A percentile compares a stretch with the other conserved stretches of the same genome.
Conservation (phyloP, 1,140 invertebrate species). For the Pseudomyrmex pallidus region DNA sequence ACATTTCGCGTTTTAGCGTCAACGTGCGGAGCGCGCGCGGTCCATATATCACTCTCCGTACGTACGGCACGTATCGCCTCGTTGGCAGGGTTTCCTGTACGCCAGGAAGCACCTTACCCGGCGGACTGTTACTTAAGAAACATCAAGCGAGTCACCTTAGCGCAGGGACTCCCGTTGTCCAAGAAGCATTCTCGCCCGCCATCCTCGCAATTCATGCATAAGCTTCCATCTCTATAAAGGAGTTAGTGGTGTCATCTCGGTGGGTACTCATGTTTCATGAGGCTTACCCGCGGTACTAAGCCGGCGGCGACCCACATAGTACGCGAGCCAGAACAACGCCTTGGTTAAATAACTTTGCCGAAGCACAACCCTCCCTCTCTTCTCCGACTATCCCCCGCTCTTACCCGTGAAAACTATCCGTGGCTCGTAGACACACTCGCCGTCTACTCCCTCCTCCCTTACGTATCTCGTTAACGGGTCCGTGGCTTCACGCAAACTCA, state of each 20-base stretch:
- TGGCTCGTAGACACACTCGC: neutral
- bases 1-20: constrained; percentile 61
- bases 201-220: constrained; percentile 80
- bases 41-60: constrained; percentile 51
- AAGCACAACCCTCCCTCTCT: constrained; percentile 57
- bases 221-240: constrained; percentile 82
- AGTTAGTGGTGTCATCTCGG: constrained; percentile 77
- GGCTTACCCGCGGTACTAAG: constrained; percentile 77
- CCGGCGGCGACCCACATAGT: constrained; percentile 78
- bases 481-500: constrained; percentile 52
- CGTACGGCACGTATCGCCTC: constrained; percentile 13
- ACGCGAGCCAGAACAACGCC: constrained; percentile 72
- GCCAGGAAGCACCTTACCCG: constrained; percentile 34
- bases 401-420: constrained; percentile 9
- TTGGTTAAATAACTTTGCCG: constrained; percentile 66
- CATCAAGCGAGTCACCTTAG: constrained; percentile 39
- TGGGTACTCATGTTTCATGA: constrained; percentile 80
- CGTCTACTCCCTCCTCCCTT: neutral
- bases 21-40: neutral
- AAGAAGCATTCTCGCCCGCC: constrained; percentile 63
- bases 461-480: constrained; percentile 31
- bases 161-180: constrained; percentile 36
- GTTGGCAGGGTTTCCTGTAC: constrained; percentile 9
- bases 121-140: constrained; percentile 67
- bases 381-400: neutral